Evolutionary conservation across 2,113 vertebrate species (phyloP).

Genomic region (Ariopsis seemanni): DNA sequence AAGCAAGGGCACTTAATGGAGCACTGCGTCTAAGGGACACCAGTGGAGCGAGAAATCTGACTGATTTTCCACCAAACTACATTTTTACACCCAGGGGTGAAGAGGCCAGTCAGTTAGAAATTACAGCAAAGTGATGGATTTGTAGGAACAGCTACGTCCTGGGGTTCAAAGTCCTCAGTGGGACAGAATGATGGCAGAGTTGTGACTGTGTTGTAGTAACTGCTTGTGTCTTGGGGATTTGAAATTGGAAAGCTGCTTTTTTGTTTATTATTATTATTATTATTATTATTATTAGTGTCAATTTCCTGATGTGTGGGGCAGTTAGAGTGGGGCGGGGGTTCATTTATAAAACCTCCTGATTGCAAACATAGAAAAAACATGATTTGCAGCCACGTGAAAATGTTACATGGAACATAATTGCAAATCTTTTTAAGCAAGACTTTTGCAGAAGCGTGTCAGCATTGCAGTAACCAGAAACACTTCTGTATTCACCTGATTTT

Average conservation of each 20-base stretch:
- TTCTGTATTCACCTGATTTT: constrained; percentile 79
- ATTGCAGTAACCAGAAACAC: neutral
- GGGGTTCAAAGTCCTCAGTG: constrained; percentile 1
- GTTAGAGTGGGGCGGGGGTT: neutral
- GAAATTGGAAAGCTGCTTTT: neutral
- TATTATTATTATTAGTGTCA: neutral
- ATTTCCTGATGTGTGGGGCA: neutral
- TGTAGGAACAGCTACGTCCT: constrained; percentile 10
- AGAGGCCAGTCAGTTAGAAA: constrained; percentile 24
- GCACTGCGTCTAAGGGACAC: constrained; percentile 47
- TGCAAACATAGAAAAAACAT: neutral
- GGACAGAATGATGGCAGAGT: constrained; percentile 22
- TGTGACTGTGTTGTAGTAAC: constrained; percentile 8
- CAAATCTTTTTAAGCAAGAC: constrained; percentile 13
- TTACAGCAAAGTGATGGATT: constrained; percentile 45
- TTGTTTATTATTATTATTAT: neutral
- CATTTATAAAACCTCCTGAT: neutral
- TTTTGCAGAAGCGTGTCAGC: neutral
- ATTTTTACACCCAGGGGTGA: constrained; percentile 65
- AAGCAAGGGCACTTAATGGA: constrained; percentile 66
- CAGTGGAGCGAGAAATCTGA: constrained; percentile 70
- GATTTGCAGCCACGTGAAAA: neutral
- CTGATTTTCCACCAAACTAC: constrained; percentile 58
- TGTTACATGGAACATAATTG: neutral
- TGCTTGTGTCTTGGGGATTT: constrained; percentile 25